Evolutionary conservation across 2,888 invertebrate genomes (phyloP).

Genomic region (Adelognathus sp.): DNA sequence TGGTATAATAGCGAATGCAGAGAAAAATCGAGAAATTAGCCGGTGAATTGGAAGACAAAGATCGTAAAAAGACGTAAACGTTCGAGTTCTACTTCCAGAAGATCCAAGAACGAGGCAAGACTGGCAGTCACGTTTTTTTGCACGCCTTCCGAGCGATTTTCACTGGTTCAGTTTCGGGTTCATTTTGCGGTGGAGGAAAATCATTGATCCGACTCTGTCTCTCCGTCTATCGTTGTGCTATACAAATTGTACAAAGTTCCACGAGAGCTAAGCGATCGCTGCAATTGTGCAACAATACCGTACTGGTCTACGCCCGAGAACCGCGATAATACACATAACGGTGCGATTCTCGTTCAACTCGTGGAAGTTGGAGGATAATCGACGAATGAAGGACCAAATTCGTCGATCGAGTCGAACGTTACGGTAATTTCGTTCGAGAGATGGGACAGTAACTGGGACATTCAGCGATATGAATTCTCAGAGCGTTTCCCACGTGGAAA

Average conservation of each 20-base stretch:
- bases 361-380: neutral
- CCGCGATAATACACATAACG: neutral
- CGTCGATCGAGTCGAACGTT: neutral
- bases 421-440: neutral
- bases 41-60: slow-evolving; percentile 27
- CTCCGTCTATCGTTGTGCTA: slow-evolving; percentile 27
- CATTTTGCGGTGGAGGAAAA: slow-evolving; percentile 37
- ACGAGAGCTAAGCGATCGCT: slow-evolving; percentile 5
- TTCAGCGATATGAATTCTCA: too few species aligned
- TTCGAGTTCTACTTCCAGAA: slow-evolving; percentile 14
- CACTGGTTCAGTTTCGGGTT: slow-evolving; percentile 15
- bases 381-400: neutral
- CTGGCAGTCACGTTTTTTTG: slow-evolving; percentile 42
- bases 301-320: slow-evolving; percentile 29
- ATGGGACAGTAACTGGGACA: neutral
- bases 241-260: too few species aligned
- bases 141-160: slow-evolving; percentile 8
- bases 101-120: neutral
- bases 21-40: slow-evolving; percentile 31
- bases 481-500: too few species aligned
- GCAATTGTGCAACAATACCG: slow-evolving; percentile 43
- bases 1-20: neutral
- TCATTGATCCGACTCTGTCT: slow-evolving; percentile 29
- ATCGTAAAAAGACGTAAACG: slow-evolving; percentile 3
- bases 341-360: neutral